Percentiles rank a stretch among this genome's conserved stretches.
Evolutionary conservation across 2,113 vertebrate genomes (phyloP).

Genomic region (Halcyon senegalensis): DNA sequence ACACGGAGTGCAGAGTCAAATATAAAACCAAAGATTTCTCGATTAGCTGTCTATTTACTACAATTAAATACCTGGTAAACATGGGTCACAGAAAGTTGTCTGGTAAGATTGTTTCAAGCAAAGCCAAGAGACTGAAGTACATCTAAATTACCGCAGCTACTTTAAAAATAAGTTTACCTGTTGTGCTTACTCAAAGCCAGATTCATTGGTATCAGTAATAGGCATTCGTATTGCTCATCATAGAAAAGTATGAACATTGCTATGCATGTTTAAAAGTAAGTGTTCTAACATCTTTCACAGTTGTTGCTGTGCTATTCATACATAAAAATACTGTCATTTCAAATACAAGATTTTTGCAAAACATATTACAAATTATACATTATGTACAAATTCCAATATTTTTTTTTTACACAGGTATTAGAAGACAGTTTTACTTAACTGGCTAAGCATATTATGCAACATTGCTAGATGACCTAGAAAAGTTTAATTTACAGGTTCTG

Average conservation of each 20-base stretch:
- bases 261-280: slow-evolving; percentile 48
- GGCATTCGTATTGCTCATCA: slow-evolving; percentile 40
- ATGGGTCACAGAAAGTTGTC: neutral
- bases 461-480: slow-evolving; percentile 29
- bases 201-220: slow-evolving; percentile 37
- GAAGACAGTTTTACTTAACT: neutral
- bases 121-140: slow-evolving; percentile 1
- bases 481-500: slow-evolving; percentile 7
- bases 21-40: slow-evolving; percentile 54
- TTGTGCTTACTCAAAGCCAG: slow-evolving; percentile 51
- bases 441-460: slow-evolving; percentile 3
- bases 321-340: slow-evolving; percentile 69
- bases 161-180: neutral
- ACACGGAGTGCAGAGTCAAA: slow-evolving; percentile 55
- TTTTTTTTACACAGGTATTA: slow-evolving; percentile 45
- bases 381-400: slow-evolving; percentile 65
- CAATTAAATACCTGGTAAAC: slow-evolving; percentile 48
- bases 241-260: slow-evolving; percentile 1
- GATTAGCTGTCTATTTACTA: slow-evolving; percentile 18
- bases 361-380: slow-evolving; percentile 71
- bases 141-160: neutral
- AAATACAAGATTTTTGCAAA: slow-evolving; percentile 62
- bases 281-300: slow-evolving; percentile 52
- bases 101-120: slow-evolving; percentile 9
- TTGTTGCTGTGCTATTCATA: slow-evolving; percentile 50